Evolutionary conservation across 2,888 invertebrate genomes (phyloP).

Genomic region (Alviniconcha strummeri): DNA sequence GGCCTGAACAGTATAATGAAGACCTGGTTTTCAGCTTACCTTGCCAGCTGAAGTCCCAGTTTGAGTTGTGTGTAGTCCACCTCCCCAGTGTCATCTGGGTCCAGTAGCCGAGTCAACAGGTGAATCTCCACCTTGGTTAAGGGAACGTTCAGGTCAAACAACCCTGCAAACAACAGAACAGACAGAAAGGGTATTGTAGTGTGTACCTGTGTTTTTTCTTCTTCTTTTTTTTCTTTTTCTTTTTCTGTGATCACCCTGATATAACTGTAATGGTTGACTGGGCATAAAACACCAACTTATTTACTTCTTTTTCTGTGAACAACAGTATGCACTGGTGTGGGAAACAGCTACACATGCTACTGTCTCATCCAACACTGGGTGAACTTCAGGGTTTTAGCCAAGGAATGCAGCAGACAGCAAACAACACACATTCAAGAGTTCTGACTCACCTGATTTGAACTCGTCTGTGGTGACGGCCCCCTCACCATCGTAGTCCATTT

Average conservation of each 20-base stretch:
- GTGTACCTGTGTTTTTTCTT: too few species aligned
- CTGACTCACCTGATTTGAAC: conserved; percentile 66
- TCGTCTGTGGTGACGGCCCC: conserved; percentile 65
- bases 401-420: too few species aligned
- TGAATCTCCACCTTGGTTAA: conserved; percentile 66
- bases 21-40: conserved; percentile 44
- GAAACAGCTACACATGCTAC: neutral
- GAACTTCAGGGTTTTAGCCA: neutral
- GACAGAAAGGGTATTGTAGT: too few species aligned
- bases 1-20: too few species aligned
- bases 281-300: too few species aligned
- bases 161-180: conserved; percentile 1
- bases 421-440: too few species aligned
- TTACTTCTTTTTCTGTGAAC: neutral
- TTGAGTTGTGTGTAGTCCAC: conserved; percentile 66
- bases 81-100: conserved; percentile 64
- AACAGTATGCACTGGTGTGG: neutral
- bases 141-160: conserved; percentile 54
- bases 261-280: too few species aligned
- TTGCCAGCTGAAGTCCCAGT: conserved; percentile 61
- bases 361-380: neutral
- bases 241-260: too few species aligned
- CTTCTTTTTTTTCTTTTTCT: too few species aligned
- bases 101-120: conserved; percentile 65
- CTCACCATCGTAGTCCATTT: conserved; percentile 63